Evolutionary conservation across 2,797 vertebrate genomes (phyloP).

Genomic region (Diplodus sargus): DNA sequence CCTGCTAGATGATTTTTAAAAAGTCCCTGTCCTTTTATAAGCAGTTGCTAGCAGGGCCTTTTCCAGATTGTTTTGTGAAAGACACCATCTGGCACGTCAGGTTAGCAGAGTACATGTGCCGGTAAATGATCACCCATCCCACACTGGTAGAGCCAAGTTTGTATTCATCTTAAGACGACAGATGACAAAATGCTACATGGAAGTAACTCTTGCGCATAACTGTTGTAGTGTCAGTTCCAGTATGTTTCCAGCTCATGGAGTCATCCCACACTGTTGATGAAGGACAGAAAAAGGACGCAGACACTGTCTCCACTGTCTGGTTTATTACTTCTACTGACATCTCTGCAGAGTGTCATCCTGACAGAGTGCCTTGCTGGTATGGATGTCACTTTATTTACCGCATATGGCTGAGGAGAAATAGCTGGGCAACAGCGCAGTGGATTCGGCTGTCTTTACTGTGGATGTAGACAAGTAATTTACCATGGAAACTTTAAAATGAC

Average conservation of each 20-base stretch:
- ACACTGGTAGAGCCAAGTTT: background rate
- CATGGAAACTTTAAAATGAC: conserved; percentile 1
- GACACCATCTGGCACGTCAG: too few species aligned
- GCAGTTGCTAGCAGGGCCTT: too few species aligned
- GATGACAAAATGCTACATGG: background rate
- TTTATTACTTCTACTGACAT: background rate
- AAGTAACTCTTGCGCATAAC: background rate
- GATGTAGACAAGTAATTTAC: background rate
- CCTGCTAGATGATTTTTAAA: too few species aligned
- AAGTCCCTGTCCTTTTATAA: too few species aligned
- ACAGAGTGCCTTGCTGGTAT: background rate
- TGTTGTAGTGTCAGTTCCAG: conserved; percentile 3
- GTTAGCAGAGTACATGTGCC: too few species aligned
- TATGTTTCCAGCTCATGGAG: background rate
- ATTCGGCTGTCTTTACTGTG: background rate
- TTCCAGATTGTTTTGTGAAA: too few species aligned
- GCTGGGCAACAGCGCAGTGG: background rate
- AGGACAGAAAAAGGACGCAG: conserved; percentile 5
- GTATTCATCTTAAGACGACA: background rate
- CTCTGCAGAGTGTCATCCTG: conserved; percentile 7
- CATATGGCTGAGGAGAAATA: background rate
- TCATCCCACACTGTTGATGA: background rate
- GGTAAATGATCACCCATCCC: background rate
- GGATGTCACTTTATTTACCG: background rate
- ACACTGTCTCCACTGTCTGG: background rate